These are phyloP conservation scores for Dasyornis broadbenti DNA, from an alignment of 2,113 vertebrate genomes.

Conservation along the genomic window DNA sequence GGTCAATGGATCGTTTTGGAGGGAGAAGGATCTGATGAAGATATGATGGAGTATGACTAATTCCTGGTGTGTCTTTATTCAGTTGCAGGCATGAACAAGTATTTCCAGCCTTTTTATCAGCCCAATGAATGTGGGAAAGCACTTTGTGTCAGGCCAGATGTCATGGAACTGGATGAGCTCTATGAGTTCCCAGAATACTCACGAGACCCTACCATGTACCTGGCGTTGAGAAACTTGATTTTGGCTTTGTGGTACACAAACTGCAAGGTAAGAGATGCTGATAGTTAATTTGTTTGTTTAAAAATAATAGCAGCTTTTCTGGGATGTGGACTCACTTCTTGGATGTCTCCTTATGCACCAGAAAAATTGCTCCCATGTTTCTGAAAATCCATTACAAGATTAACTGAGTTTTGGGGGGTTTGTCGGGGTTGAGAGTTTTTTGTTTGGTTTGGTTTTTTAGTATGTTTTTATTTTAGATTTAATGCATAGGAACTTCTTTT, in stretches of 20 bases:
- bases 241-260: constrained; percentile 90
- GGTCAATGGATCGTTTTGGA: background rate
- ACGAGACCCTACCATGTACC: constrained; percentile 95
- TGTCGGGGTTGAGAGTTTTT: background rate
- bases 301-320: background rate
- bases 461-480: background rate
- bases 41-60: background rate
- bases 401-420: background rate
- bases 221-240: constrained; percentile 94
- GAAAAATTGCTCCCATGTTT: background rate
- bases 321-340: background rate
- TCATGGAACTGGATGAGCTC: constrained; percentile 98
- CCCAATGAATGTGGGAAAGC: constrained; percentile 97
- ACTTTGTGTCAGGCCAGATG: constrained; percentile 93
- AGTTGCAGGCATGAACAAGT: constrained; percentile 88
- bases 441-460: background rate
- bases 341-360: background rate
- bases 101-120: constrained; percentile 98
- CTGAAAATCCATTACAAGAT: background rate
- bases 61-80: constrained; percentile 3
- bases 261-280: constrained; percentile 79
- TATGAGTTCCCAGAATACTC: constrained; percentile 98
- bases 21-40: background rate
- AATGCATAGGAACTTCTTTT: background rate
- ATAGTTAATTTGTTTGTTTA: background rate